phyloP scores from a whole-genome alignment of 2,797 vertebrate species.

The Acanthiza pusilla region DNA sequence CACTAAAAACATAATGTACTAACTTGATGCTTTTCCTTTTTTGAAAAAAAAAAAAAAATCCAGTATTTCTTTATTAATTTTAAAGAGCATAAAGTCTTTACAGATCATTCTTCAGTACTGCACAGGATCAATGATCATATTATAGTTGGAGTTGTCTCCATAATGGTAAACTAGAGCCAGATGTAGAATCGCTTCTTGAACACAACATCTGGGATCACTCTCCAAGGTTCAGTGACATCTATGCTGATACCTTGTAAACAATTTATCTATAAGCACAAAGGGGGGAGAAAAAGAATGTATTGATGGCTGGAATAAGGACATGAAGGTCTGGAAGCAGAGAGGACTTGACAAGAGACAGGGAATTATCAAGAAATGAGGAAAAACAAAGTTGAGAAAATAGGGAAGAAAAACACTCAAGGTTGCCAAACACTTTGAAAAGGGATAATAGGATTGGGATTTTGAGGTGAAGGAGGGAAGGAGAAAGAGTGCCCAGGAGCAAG shows the following conservation, averaged over 20 bases:
- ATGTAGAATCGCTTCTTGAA: not conserved
- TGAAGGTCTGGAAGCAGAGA: not conserved
- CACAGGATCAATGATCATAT: not conserved
- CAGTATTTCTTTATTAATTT: not conserved
- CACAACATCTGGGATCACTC: not conserved
- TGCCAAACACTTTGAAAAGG: not conserved
- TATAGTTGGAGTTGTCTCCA: not conserved
- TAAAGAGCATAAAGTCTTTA: not conserved
- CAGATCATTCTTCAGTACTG: not conserved
- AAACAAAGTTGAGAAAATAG: not conserved
- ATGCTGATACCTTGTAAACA: not conserved
- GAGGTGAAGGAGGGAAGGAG: not conserved
- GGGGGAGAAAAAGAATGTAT: rapidly evolving
- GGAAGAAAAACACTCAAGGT: not conserved
- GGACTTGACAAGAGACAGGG: not conserved
- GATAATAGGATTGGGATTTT: not conserved
- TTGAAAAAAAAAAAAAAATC: not conserved
- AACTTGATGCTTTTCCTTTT: not conserved
- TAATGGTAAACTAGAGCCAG: not conserved
- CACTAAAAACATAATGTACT: not conserved
- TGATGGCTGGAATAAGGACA: not conserved
- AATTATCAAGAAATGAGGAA: not conserved
- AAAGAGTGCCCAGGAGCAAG: not conserved
- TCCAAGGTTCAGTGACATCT: not conserved
- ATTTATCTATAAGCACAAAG: not conserved